Percentiles rank a stretch among this genome's conserved stretches.
phyloP scores from a whole-genome alignment of 2,888 invertebrate species.

The Rosalia funebris region DNA sequence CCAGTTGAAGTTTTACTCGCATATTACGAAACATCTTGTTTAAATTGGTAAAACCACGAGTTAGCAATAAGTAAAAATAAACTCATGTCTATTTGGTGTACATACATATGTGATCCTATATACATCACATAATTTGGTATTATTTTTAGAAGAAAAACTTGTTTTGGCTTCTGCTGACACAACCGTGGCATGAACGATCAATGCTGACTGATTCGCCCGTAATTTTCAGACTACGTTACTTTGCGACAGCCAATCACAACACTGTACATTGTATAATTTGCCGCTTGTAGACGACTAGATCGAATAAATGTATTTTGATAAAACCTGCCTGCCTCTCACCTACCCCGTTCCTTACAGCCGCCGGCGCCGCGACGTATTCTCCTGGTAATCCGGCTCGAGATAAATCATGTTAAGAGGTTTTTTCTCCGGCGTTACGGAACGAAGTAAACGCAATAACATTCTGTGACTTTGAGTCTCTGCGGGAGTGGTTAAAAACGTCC shows the following conservation, averaged over 20 bases:
- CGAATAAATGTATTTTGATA: conserved; percentile 49
- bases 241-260: conserved; percentile 46
- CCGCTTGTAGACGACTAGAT: conserved; percentile 40
- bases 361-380: neutral
- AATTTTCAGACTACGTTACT: conserved; percentile 8
- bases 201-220: conserved; percentile 5
- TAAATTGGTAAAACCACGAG: too few relatives aligned
- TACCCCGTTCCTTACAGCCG: neutral
- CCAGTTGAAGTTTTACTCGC: too few relatives aligned
- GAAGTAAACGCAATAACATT: conserved; percentile 18
- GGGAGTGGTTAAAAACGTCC: conserved; percentile 12
- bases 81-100: too few relatives aligned
- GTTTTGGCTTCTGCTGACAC: too few relatives aligned
- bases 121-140: too few relatives aligned
- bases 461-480: conserved; percentile 12
- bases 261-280: conserved; percentile 31
- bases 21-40: too few relatives aligned
- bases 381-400: neutral
- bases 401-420: conserved; percentile 25
- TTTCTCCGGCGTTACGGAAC: conserved; percentile 5
- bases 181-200: too few relatives aligned
- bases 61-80: too few relatives aligned
- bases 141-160: too few relatives aligned
- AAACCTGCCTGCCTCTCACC: conserved; percentile 1
- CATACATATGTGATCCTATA: too few relatives aligned